A percentile compares a stretch with the other conserved stretches of the same genome.
phyloP scores from a whole-genome alignment of 2,888 invertebrate genomes.

The Cephalotes varians region DNA sequence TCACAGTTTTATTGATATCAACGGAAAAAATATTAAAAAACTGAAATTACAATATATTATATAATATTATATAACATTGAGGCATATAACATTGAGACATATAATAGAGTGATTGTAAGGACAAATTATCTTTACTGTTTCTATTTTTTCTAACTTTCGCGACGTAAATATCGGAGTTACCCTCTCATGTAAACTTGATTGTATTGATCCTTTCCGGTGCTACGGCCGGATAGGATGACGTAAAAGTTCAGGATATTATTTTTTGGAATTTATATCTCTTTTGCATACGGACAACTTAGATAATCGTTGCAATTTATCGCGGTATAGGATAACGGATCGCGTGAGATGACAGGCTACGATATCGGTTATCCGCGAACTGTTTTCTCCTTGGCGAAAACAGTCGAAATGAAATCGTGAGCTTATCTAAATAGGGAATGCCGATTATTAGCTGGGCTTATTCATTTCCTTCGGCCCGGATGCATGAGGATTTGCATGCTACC shows the following conservation, averaged over 20 bases:
- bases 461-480: conserved; percentile 53
- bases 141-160: no score
- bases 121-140: no score
- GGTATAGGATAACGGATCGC: conserved; percentile 46
- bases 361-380: conserved; percentile 43
- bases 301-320: conserved; percentile 39
- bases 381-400: conserved; percentile 49
- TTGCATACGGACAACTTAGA: conserved; percentile 15
- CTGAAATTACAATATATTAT: no score
- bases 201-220: not conserved
- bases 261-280: conserved; percentile 2
- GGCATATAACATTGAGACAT: no score
- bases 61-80: no score
- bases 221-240: not conserved
- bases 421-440: conserved; percentile 56
- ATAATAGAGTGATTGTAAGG: no score
- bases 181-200: not conserved
- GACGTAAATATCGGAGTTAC: no score
- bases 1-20: no score
- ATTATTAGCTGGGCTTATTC: conserved; percentile 53
- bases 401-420: conserved; percentile 47
- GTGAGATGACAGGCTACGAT: conserved; percentile 46
- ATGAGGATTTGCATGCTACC: conserved; percentile 60
- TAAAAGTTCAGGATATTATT: not conserved
- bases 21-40: no score